Base-by-base conservation (phyloP, 2,113 vertebrate species). In the Syngnathus floridae region DNA sequence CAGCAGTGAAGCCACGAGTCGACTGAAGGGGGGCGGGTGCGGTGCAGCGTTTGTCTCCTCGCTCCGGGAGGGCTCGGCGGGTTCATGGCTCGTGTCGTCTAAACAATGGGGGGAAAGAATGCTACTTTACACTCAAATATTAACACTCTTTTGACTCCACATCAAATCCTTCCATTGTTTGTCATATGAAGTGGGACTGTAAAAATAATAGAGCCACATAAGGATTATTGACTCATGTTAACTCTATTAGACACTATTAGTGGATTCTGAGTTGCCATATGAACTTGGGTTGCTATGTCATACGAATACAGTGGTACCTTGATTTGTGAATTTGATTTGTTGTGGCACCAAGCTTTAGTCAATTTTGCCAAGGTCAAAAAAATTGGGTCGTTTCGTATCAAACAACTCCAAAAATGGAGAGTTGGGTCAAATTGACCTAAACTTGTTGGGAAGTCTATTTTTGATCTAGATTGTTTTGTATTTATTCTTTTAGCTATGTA, bases 71-170 rank as follows among this genome's bases (percentile, higher is more conserved):
- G 95, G 95, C 87, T 96, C 95, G 74, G 95, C 95, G 68, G 94
- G 94, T 90, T 98, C 95, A 72, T 96, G 95, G 85, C 94, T 94
- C 43, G 95, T 98, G 82, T 96, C 95, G 87, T 98, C 95, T 98
- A 19, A 87, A 68, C 36, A 51, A 63, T 7, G 1, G 54, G 26
- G 36, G 37, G 22, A 46, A 58, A 46, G 63, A 1, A 71, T 36
- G 63, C 4, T 19, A 58, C 19, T 13, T 52, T 1, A 14, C 22
- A 16, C 16, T 7, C 21, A 16, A 22, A 40, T 13, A 41, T 21
- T n/a, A 6, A 38, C 8, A 59, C 21, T 12, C 21, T 40, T 45
- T 8, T 4, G 2, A 31, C 26, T 56, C 16, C 21, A 6, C 17
- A 56, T 35, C 14, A 31, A 13, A 55, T 11, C 21, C 10, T 54